Conservation (phyloP, 2,113 vertebrate genomes). For the Bucco capensis region DNA sequence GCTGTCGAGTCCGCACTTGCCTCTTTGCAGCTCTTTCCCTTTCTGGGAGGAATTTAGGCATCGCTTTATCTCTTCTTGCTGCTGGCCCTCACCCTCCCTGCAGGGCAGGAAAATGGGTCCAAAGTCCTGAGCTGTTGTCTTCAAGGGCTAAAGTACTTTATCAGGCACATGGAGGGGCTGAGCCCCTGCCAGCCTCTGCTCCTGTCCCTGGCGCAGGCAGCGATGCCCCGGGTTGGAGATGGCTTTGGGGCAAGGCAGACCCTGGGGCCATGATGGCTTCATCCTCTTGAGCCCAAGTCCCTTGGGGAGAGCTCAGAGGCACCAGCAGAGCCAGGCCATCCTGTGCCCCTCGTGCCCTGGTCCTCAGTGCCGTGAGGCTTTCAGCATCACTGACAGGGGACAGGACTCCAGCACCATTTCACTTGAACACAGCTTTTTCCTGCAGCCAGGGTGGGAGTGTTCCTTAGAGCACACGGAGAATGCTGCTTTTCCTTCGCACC, state of each 20-base stretch:
- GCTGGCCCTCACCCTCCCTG: neutral
- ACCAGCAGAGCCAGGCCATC: neutral
- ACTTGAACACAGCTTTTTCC: neutral
- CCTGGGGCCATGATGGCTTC: neutral
- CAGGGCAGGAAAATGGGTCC: neutral
- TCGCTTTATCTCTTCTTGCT: neutral
- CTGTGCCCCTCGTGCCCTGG: neutral
- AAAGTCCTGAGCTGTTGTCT: neutral
- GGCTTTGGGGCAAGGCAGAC: neutral
- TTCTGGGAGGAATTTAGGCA: neutral
- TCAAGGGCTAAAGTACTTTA: neutral
- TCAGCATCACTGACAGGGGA: neutral
- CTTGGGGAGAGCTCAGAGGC: neutral
- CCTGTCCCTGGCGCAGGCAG: neutral
- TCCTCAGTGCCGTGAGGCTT: neutral
- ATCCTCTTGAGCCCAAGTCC: neutral
- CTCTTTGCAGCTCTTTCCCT: neutral
- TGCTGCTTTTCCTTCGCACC: slow-evolving; percentile 60
- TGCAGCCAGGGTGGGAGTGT: neutral
- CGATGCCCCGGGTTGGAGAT: neutral
- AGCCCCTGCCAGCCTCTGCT: neutral
- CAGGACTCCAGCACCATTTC: neutral
- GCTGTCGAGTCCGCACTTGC: neutral
- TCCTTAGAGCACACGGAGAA: neutral
- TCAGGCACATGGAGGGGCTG: neutral